Evolutionary conservation across 1,140 invertebrate species (phyloP), one percentile per base, ranked within the genome.

Genomic region (Protaetia brevitarsis): DNA sequence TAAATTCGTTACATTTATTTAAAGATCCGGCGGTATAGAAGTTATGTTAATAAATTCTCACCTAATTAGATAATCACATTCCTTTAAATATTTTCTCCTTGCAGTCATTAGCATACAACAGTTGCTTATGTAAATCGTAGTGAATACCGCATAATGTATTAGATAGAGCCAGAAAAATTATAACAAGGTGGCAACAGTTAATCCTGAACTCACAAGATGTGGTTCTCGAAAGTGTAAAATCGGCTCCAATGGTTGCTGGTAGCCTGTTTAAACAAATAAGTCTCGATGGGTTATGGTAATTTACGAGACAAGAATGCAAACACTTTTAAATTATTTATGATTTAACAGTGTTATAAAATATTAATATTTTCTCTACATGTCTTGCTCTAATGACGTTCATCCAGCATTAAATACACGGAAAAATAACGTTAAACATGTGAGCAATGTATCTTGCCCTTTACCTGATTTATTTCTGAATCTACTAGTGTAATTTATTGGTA

Each of bases 261-360:
- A 51, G 41, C 16, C 19, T 23, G 26, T 51, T 23, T 23, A 51
- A 51, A 51, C 41, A 2, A 51, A 51, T 23, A 10, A 51, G 19
- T 7, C 21, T 26, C 41, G 16, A 51, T 26, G 11, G 19, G 41
- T 51, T 51, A 51, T 51, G 41, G 16, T 51, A 51, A 51, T 51
- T 51, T 51, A 51, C 26, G 41, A 6, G 26, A 19, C 26, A 23
- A 19, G 41, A 51, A 51, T 23, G 21, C 41, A 26, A 51, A 51
- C 41, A 51, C 41, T 19, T 51, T n/a, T 51, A 51, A 51, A 51
- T 51, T 19, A 51, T 51, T 51, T 51, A 51, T 51, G 41, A 51
- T 51, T 3, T 1, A 7, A 51, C 19, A 51, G 26, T 51, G 13
- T 5, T 23, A 51, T 51, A 51, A 16, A 51, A 19, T 51, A 51